Evolutionary conservation across 2,888 invertebrate species (phyloP).

Genomic region (Tortrix viridana): DNA sequence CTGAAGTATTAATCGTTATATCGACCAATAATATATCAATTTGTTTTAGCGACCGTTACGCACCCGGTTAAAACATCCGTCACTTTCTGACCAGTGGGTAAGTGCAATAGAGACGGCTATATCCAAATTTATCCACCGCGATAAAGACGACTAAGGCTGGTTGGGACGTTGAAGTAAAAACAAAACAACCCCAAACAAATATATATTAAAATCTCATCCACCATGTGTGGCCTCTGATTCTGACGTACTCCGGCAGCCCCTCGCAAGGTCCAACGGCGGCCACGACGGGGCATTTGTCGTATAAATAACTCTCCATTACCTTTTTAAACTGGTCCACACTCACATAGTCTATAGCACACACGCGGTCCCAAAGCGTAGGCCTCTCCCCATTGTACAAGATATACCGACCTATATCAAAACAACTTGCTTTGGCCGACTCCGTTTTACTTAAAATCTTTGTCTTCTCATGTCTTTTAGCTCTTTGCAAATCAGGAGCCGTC

Average conservation of each 20-base stretch:
- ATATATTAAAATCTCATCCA: slow-evolving; percentile 83
- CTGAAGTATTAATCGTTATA: too few species aligned
- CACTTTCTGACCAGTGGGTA: too few species aligned
- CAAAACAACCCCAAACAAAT: background rate
- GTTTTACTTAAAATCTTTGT: slow-evolving; percentile 86
- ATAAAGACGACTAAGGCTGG: too few species aligned
- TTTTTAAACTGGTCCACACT: slow-evolving; percentile 89
- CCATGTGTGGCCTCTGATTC: slow-evolving; percentile 92
- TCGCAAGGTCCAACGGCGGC: slow-evolving; percentile 96
- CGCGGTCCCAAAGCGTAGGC: slow-evolving; percentile 93
- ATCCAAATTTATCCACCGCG: too few species aligned
- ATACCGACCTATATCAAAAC: slow-evolving; percentile 98
- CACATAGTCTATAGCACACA: slow-evolving; percentile 92
- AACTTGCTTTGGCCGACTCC: slow-evolving; percentile 55
- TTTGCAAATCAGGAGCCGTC: slow-evolving; percentile 93
- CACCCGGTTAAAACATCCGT: too few species aligned
- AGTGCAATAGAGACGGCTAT: too few species aligned
- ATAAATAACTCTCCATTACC: slow-evolving; percentile 91
- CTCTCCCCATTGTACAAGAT: slow-evolving; percentile 93
- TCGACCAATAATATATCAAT: too few species aligned
- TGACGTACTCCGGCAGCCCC: slow-evolving; percentile 92
- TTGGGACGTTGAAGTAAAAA: background rate
- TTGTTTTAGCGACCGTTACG: too few species aligned
- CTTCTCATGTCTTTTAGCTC: slow-evolving; percentile 95
- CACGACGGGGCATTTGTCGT: slow-evolving; percentile 95